Evolutionary conservation across 2,113 vertebrate species (phyloP), one percentile per base, ranked within the genome.

Genomic region (Cephalopholis sonnerati): DNA sequence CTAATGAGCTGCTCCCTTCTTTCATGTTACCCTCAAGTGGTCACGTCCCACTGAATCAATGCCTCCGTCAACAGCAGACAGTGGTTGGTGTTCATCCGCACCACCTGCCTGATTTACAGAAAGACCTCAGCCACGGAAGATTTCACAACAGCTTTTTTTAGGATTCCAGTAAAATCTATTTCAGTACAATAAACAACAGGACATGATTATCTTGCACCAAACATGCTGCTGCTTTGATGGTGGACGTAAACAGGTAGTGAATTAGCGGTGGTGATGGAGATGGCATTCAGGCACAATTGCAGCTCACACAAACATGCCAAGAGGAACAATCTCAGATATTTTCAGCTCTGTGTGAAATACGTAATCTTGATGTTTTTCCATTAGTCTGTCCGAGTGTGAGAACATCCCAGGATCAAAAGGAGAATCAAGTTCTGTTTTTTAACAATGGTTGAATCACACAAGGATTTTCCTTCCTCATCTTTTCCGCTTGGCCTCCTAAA

Each of bases 241-340:
- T 73, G 75, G 86, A 86, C 77, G 91, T 93, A 89, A 94, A 91
- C 93, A 93, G 82, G 90, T 76, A 89, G 81, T 86, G 84, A 86
- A 76, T 68, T 81, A 86, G 78, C 75, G 17, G 71, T 57, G 25
- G 29, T 36, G 81, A 85, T 79, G 72, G 72, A 88, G 82, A 75
- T 79, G 87, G 58, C 84, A 77, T 83, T 90, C 83, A 85, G 74
- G 64, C 59, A 72, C 25, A 36, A 61, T 24, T 10, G 2, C 48
- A 46, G 41, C 17, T 51, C 46, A 62, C 66, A 82, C 17, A 83
- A 81, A 87, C 75, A 81, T 41, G 55, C 27, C 83, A 62, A 81
- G 48, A 89, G 91, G 74, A 65, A 78, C 62, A 51, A 41, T 54
- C 68, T 76, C 5, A 46, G 64, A 83, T 85, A 85, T 85, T 81